Conservation (phyloP, 1,140 invertebrate species). For the Diprion similis region DNA sequence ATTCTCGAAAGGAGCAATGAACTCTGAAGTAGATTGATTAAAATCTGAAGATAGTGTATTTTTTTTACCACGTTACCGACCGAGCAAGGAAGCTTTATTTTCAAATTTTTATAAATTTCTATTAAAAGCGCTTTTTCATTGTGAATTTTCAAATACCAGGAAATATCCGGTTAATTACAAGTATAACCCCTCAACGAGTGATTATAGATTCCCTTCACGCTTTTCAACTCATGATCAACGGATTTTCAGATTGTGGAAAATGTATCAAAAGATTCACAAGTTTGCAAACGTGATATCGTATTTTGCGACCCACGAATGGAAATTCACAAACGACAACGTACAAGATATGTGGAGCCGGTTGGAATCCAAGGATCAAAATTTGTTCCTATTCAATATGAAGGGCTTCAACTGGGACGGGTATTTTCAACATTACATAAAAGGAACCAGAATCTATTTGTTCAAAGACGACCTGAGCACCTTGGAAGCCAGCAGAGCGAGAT, state of each 20-base stretch:
- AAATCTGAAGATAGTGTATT: too few species aligned
- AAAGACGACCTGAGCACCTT: conserved; percentile 75
- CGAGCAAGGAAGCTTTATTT: too few species aligned
- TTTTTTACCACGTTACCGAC: too few species aligned
- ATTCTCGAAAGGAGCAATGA: too few species aligned
- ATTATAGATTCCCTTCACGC: too few species aligned
- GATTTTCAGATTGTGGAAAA: conserved; percentile 67
- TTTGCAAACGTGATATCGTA: conserved; percentile 74
- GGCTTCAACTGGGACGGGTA: conserved; percentile 74
- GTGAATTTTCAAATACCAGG: too few species aligned
- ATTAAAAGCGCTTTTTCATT: too few species aligned
- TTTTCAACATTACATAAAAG: conserved; percentile 70
- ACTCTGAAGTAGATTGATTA: too few species aligned
- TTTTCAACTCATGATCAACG: neutral
- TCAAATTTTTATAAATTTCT: too few species aligned
- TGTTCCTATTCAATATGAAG: conserved; percentile 75
- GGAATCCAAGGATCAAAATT: conserved; percentile 63
- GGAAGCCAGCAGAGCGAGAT: conserved; percentile 64
- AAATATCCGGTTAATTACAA: too few species aligned
- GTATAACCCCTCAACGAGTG: too few species aligned
- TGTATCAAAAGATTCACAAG: conserved; percentile 79
- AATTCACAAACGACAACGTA: conserved; percentile 72
- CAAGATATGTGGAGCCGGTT: conserved; percentile 65
- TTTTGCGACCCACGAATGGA: conserved; percentile 76
- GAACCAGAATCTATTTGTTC: conserved; percentile 72